Base-by-base conservation (phyloP, 2,797 vertebrate genomes). In the Crax fasciolata region DNA sequence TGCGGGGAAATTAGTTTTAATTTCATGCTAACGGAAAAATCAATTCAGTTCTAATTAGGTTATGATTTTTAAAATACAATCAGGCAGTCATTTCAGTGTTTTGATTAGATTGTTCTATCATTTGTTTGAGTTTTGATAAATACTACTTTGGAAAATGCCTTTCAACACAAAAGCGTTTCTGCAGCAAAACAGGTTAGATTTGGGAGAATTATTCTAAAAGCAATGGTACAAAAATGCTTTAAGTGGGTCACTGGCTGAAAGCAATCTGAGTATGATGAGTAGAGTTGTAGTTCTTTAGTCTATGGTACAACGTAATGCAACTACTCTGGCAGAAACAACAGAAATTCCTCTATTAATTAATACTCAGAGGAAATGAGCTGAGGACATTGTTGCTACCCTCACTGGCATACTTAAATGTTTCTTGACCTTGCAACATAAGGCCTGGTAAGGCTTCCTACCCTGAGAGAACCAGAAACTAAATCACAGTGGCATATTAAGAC, bases 1-100 rank as follows among this genome's bases (percentile, higher is more conserved):
- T 94, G 94, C 76, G 55, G 89, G 96, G 95, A 97, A 97, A 97
- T 97, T 97, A 97, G 97, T 97, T 97, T 97, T 96, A 97, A 97
- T 97, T 97, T 97, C 95, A 97, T 97, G 94, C 96, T 97, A 97
- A 97, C 61, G 91, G 96, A 97, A 97, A 97, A 97, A 97, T 97
- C 97, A 96, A 96, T 97, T 97, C 32, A 0, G 92, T 95, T 96
- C 95, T 97, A 97, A 97, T 97, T 96, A 95, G 90, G 87, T 97
- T 97, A 97, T 96, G 96, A 97, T 97, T 97, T 97, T 97, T 90
- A 96, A 96, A 96, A 95, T 95, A 97, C 88, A 95, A 95, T 97
- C 96, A 97, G 88, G 92, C 97, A 95, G 94, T 97, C 95, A 96
- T 95, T 97, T 91, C 94, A 97, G 82, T 93, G 92, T 91, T 97